Evolutionary conservation across 2,888 invertebrate species (phyloP).

Genomic region (Andrena bicolor): DNA sequence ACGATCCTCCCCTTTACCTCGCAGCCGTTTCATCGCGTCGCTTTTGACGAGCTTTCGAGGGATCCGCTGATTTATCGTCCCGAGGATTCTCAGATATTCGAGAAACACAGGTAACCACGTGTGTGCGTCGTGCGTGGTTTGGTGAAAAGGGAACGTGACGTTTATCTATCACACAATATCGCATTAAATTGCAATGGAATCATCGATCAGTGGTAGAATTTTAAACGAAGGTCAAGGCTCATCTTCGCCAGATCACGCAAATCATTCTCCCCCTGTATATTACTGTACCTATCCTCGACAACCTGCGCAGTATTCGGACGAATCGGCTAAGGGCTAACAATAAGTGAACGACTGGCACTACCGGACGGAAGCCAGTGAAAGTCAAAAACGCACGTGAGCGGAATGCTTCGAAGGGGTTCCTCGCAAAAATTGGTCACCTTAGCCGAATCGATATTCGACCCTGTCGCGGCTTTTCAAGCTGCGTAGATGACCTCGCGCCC

Average conservation of each 20-base stretch:
- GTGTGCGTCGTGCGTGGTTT: too few relatives aligned
- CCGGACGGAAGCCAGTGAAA: background rate
- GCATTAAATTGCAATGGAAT: too few relatives aligned
- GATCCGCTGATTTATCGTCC: background rate
- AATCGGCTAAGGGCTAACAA: background rate
- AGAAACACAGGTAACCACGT: background rate
- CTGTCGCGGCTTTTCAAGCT: background rate
- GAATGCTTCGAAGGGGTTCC: background rate
- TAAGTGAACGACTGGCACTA: background rate
- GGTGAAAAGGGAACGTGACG: background rate
- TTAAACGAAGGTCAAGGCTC: too few relatives aligned
- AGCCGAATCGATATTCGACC: background rate
- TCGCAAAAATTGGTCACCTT: background rate
- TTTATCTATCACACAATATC: too few relatives aligned
- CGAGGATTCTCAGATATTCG: background rate
- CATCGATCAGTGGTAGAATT: too few relatives aligned
- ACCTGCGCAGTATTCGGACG: background rate
- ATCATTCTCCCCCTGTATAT: background rate
- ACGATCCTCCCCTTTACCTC: background rate
- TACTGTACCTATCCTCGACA: background rate
- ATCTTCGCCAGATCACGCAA: too few relatives aligned
- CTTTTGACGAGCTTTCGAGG: slow-evolving; percentile 9
- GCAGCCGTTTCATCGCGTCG: background rate
- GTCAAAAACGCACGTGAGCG: background rate
- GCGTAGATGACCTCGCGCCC: slow-evolving; percentile 43